These are phyloP conservation scores for Saturnia pavonia DNA, from an alignment of 2,888 invertebrate genomes.

Conservation along the genomic window DNA sequence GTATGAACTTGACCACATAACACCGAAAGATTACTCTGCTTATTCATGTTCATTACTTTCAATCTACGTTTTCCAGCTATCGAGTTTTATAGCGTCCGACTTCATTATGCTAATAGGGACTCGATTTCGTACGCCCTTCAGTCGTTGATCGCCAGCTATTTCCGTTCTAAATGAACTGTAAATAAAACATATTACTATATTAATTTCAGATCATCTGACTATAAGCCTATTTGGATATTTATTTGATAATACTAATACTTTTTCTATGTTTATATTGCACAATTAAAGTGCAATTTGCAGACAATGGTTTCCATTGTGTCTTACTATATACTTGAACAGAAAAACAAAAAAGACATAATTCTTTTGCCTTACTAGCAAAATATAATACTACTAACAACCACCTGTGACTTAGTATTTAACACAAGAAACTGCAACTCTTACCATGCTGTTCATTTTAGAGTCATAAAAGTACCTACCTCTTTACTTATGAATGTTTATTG, in stretches of 20 bases:
- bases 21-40: not conserved
- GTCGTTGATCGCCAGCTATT: conserved; percentile 43
- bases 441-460: conserved; percentile 14
- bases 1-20: too few species aligned
- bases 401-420: too few species aligned
- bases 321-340: too few species aligned
- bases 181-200: not conserved
- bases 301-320: too few species aligned
- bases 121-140: conserved; percentile 55
- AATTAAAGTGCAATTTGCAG: too few species aligned
- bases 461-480: conserved; percentile 22
- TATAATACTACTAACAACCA: too few species aligned
- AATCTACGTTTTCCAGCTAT: conserved; percentile 26
- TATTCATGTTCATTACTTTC: conserved; percentile 14
- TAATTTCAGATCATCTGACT: not conserved
- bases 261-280: too few species aligned
- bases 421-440: conserved; percentile 6
- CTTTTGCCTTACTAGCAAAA: too few species aligned
- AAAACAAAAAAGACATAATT: too few species aligned
- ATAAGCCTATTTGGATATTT: not conserved
- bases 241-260: not conserved
- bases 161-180: not conserved
- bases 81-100: conserved; percentile 65
- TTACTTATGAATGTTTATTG: conserved; percentile 22
- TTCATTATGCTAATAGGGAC: conserved; percentile 72